Evolutionary conservation across 1,140 invertebrate species (phyloP).

Genomic region (Polypedilum vanderplanki): DNA sequence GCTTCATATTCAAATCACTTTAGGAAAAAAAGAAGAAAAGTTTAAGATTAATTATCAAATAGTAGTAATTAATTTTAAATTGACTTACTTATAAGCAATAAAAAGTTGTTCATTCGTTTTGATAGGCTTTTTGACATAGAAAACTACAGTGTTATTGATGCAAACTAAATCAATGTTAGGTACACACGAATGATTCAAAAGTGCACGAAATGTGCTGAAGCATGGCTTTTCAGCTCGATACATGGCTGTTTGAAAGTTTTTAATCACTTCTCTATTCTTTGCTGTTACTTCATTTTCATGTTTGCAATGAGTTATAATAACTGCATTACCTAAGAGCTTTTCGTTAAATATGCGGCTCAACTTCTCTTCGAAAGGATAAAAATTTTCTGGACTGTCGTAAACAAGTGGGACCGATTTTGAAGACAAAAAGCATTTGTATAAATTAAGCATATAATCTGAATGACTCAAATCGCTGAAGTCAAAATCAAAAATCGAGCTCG

Average conservation of each 20-base stretch:
- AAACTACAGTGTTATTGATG: constrained; percentile 47
- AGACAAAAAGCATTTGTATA: background rate
- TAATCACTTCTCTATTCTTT: background rate
- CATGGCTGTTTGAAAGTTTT: too few species aligned
- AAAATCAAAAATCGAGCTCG: background rate
- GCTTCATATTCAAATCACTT: too few species aligned
- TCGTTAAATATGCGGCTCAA: constrained; percentile 35
- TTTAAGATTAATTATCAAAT: too few species aligned
- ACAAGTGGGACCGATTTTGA: too few species aligned
- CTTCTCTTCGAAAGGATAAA: constrained; percentile 43
- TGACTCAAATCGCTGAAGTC: background rate
- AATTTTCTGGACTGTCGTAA: constrained; percentile 36
- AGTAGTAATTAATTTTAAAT: too few species aligned
- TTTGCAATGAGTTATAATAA: too few species aligned
- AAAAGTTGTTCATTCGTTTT: constrained; percentile 56
- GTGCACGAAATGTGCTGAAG: background rate
- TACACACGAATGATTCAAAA: constrained; percentile 86
- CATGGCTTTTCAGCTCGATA: background rate
- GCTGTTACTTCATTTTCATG: background rate
- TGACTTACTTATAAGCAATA: background rate
- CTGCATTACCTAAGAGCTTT: too few species aligned
- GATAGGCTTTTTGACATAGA: constrained; percentile 58
- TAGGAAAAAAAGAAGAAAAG: too few species aligned
- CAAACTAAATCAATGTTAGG: constrained; percentile 68
- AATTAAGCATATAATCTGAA: background rate